A percentile compares a stretch with the other conserved stretches of the same genome.
Evolutionary conservation across 2,113 vertebrate species (phyloP).

Genomic region (Corydoras sp.): DNA sequence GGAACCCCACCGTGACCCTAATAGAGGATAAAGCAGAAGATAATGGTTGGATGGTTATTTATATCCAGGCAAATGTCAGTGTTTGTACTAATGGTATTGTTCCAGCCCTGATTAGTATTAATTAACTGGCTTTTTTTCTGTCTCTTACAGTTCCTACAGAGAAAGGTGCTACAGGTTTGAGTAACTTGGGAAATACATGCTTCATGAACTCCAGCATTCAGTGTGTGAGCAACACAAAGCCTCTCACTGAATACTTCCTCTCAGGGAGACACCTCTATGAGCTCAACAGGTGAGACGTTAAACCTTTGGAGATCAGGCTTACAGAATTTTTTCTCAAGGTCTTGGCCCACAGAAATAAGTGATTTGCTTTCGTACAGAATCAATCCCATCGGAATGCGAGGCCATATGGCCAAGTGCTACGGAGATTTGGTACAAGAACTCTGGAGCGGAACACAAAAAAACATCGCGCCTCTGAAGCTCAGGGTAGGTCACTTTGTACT

Average conservation of each 20-base stretch:
- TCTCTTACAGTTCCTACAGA: conserved; percentile 83
- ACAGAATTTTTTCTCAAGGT: no score
- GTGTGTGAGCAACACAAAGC: conserved; percentile 97
- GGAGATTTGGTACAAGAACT: conserved; percentile 95
- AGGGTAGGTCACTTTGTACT: conserved; percentile 64
- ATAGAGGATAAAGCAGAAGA: no score
- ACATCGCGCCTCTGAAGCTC: conserved; percentile 90
- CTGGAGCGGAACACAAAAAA: conserved; percentile 98
- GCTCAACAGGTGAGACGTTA: conserved; percentile 81
- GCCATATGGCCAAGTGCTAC: conserved; percentile 99
- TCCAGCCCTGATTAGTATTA: no score
- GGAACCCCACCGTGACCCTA: no score
- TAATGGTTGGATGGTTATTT: no score
- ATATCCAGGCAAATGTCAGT: no score
- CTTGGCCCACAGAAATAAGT: no score
- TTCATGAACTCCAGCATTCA: conserved; percentile 99
- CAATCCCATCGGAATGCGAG: conserved; percentile 97
- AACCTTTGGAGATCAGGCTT: no score
- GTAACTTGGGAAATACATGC: conserved; percentile 97
- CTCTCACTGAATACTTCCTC: conserved; percentile 93
- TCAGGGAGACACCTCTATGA: conserved; percentile 96
- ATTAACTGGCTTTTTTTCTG: background rate
- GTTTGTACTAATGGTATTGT: no score
- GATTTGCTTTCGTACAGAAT: conserved; percentile 64
- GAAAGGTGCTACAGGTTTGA: conserved; percentile 95